Evolutionary conservation across 2,888 invertebrate species (phyloP).

Genomic region (Lasioglossum vierecki): DNA sequence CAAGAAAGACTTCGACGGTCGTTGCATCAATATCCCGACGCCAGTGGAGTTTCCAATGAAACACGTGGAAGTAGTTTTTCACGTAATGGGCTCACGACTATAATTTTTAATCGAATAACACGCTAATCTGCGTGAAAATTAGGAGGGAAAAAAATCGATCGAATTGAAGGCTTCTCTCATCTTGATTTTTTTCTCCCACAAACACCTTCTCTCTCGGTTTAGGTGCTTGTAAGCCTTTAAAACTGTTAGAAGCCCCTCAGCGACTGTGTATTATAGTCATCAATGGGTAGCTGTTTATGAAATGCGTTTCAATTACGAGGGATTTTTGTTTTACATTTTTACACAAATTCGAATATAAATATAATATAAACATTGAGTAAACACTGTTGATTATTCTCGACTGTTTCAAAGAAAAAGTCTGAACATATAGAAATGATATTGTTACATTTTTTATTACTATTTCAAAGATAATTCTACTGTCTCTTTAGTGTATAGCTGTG

Average conservation of each 20-base stretch:
- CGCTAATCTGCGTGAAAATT: background rate
- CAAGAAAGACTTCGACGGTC: slow-evolving; percentile 4
- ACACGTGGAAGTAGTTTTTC: background rate
- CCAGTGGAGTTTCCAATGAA: background rate
- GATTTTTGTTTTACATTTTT: background rate
- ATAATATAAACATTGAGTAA: no score
- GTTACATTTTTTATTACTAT: background rate
- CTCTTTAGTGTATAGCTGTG: background rate
- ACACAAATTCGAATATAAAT: background rate
- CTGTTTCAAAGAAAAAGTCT: background rate
- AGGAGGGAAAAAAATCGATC: background rate
- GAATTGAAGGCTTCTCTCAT: background rate
- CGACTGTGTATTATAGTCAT: background rate
- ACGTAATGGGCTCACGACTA: background rate
- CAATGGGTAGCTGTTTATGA: background rate
- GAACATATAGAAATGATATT: background rate
- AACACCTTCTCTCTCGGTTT: slow-evolving; percentile 25
- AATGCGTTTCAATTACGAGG: background rate
- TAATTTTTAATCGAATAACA: background rate
- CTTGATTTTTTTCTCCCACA: slow-evolving; percentile 1
- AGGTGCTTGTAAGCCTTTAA: slow-evolving; percentile 29
- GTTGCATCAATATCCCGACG: slow-evolving; percentile 8
- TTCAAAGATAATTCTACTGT: background rate
- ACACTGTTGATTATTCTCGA: background rate
- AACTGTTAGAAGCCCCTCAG: slow-evolving; percentile 37